A percentile compares a stretch with the other conserved stretches of the same genome.
phyloP scores from a whole-genome alignment of 2,797 vertebrate genomes.

The Adelosebastes latens region DNA sequence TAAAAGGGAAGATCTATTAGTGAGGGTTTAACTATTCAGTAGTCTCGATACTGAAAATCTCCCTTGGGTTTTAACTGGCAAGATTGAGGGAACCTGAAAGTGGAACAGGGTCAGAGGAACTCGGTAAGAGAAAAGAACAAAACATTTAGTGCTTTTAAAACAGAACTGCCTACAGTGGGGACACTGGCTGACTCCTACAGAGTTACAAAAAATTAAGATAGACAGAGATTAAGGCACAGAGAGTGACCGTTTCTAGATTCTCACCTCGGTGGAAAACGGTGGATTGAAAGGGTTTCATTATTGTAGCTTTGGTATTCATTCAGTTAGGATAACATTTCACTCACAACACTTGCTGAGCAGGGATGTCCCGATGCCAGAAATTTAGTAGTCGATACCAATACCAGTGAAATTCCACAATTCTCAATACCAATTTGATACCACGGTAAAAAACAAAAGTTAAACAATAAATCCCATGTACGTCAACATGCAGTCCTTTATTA shows the following conservation, averaged over 20 bases:
- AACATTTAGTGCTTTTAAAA: neutral
- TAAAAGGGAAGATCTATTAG: neutral
- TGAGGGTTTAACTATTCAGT: neutral
- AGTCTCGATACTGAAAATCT: neutral
- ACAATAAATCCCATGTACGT: too few species aligned
- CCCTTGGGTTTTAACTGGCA: neutral
- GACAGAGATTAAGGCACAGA: neutral
- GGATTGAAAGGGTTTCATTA: neutral
- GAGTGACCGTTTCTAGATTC: neutral
- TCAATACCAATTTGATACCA: too few species aligned
- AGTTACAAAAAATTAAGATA: neutral
- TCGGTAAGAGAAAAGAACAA: neutral
- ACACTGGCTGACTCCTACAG: neutral
- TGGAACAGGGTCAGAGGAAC: neutral
- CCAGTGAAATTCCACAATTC: too few species aligned
- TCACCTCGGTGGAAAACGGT: neutral
- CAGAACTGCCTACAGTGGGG: neutral
- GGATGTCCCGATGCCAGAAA: too few species aligned
- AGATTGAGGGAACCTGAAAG: neutral
- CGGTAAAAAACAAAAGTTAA: too few species aligned
- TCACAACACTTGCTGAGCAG: too few species aligned
- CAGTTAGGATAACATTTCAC: neutral
- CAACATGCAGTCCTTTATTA: too few species aligned
- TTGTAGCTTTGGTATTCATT: neutral
- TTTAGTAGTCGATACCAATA: too few species aligned